Conservation (phyloP, 2,797 vertebrate species). For the Microctenopoma lineatum region DNA sequence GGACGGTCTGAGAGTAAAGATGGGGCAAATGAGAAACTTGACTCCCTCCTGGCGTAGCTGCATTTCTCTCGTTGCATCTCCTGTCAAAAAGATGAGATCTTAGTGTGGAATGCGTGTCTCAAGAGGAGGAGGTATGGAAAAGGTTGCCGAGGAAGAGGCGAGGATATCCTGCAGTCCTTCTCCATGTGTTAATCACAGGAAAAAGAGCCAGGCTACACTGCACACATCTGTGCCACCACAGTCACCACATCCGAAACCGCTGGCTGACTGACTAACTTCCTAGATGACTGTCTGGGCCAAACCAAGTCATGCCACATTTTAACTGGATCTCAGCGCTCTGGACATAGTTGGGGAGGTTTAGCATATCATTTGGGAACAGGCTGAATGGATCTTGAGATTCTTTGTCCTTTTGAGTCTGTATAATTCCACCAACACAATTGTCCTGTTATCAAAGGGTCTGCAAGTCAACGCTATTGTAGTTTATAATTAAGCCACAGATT, state of each 20-base stretch:
- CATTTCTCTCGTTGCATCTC: constrained; percentile 31
- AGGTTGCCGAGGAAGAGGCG: constrained; percentile 58
- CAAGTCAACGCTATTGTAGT: neutral
- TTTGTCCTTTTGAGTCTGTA: neutral
- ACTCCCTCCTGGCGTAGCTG: constrained; percentile 23
- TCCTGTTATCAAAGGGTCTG: neutral
- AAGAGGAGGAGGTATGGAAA: constrained; percentile 57
- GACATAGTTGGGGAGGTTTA: constrained; percentile 15
- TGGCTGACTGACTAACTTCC: constrained; percentile 47
- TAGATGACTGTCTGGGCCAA: constrained; percentile 32
- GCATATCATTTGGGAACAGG: constrained; percentile 27
- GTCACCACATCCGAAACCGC: constrained; percentile 72
- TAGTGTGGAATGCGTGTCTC: constrained; percentile 77
- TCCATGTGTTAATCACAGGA: constrained; percentile 78
- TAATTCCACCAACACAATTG: neutral
- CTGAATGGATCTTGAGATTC: neutral
- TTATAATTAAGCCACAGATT: neutral
- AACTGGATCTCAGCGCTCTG: constrained; percentile 18
- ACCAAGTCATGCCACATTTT: constrained; percentile 22
- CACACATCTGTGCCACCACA: constrained; percentile 60
- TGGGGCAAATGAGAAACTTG: constrained; percentile 41
- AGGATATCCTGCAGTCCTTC: constrained; percentile 78
- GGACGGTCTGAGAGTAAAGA: constrained; percentile 41
- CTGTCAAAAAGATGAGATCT: constrained; percentile 60
- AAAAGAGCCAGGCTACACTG: constrained; percentile 56